Base-by-base conservation (phyloP, 2,797 vertebrate species). In the Hozukius guyotensis region DNA sequence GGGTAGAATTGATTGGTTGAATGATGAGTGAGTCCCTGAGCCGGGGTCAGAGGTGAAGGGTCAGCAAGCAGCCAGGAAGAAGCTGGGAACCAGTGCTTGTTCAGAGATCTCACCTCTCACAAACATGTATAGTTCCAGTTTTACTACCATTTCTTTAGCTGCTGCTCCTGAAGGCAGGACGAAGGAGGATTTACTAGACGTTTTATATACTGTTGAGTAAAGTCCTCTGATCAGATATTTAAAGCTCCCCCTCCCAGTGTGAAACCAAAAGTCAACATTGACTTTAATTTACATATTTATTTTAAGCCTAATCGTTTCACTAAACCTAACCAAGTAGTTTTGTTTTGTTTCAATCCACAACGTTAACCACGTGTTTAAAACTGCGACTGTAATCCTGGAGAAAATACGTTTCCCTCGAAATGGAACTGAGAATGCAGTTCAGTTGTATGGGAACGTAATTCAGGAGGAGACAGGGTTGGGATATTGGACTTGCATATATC, bases 11-110 rank as follows among this genome's bases (percentile, higher is more conserved):
- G 27, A 81, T 57, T 52, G 31, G 52, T 70, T 72, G 34, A 56
- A 20, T 78, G 31, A 61, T 25, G 46, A 77, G 66, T 53, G 57
- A 63, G 38, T 24, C 36, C 31, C 34, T 53, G 42, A 77, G 27
- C 71, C 11, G n/a, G 61, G 86, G 84, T 86, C 80, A 87, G 42
- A 86, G 83, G 78, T 88, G 11, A 88, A 22, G 61, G 84, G 83
- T 87, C 71, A 72, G 53, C 4, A 36, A 29, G 49, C n/a, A 61
- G 38, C 34, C 73, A 72, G 27, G 31, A 22, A 68, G 27, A 79
- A 25, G 38, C 56, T 60, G 24, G 9, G 61, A 67, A 63, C 9
- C 22, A 20, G 29, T 55, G 71, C 36, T 22, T 56, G 31, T 70
- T 74, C 57, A 62, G 8, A 57, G 36, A 65, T 27, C 69, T 78